Evolutionary conservation across 1,140 invertebrate species (phyloP), one percentile per base, ranked within the genome.

Genomic region (Drosophila sp.): DNA sequence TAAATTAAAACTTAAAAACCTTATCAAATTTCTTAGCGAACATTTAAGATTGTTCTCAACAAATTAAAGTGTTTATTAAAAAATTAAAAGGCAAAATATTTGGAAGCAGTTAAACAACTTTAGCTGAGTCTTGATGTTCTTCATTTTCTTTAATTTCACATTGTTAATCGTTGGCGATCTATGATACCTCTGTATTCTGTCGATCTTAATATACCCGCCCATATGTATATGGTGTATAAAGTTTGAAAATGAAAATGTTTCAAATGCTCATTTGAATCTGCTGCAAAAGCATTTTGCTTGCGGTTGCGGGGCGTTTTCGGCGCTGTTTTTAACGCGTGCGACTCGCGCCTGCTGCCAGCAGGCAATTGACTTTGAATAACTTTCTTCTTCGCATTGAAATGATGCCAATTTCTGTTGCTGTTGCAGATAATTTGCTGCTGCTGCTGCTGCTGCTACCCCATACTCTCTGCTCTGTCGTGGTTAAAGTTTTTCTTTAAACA

Each of bases 301-400:
- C 66, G 73, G 74, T 77, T 33, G 60, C 27, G 55, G 56, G 69
- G 65, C 65, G 77, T 64, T 70, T 83, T 68, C 41, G 72, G 72
- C 63, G 66, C 50, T 80, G 80, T 70, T 81, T 80, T 84, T 61
- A 74, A 54, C 66, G 66, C 66, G 54, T 32, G 54, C 54, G 62
- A 60, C 66, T 44, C 57, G 62, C 67, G 58, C 60, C 64, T 70
- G 60, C 76, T 69, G 63, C 63, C 67, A 66, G 72, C 72, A 66
- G 76, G 85, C 82, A 76, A 81, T 82, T 82, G 79, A 82, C 82
- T 86, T 86, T 81, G 72, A 87, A 87, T 86, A 87, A 86, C 83
- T 86, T 86, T 68, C 41, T 60, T 58, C 61, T 60, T 58, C 61
- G 73, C 82, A 87, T 86, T 82, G 75, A 85, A 85, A 82, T 74